Conservation (phyloP, 2,113 vertebrate species). For the Parus major region DNA sequence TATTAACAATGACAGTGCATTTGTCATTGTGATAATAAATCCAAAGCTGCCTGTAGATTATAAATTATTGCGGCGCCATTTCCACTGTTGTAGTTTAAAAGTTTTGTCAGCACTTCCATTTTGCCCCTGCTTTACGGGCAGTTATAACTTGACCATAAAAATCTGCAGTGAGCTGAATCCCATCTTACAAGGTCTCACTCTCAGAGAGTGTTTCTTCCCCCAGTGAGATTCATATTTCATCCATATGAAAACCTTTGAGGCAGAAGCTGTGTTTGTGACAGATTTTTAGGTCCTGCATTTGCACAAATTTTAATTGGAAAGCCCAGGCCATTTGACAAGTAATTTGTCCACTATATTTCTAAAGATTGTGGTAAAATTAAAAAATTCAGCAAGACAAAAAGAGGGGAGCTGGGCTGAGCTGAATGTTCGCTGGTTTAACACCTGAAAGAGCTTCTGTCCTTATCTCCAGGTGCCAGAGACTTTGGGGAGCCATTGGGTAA, state of each 20-base stretch:
- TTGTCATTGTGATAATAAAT: constrained; percentile 95
- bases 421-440: neutral
- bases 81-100: constrained; percentile 73
- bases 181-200: constrained; percentile 55
- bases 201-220: neutral
- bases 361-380: neutral
- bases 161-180: constrained; percentile 59
- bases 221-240: neutral
- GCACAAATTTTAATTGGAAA: constrained; percentile 25
- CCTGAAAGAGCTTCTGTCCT: neutral
- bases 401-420: neutral
- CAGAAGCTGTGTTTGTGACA: neutral
- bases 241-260: neutral
- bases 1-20: constrained; percentile 92
- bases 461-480: neutral
- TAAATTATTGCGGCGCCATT: constrained; percentile 78
- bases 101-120: constrained; percentile 76
- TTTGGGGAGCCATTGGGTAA: neutral
- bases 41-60: constrained; percentile 81
- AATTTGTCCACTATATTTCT: neutral
- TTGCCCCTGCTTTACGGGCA: constrained; percentile 65
- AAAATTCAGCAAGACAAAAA: neutral
- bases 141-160: constrained; percentile 73
- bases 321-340: neutral
- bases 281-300: neutral